Evolutionary conservation across 92 coral and sea anemone genomes (phyloP).

Genomic region (Galaxea fascicularis): DNA sequence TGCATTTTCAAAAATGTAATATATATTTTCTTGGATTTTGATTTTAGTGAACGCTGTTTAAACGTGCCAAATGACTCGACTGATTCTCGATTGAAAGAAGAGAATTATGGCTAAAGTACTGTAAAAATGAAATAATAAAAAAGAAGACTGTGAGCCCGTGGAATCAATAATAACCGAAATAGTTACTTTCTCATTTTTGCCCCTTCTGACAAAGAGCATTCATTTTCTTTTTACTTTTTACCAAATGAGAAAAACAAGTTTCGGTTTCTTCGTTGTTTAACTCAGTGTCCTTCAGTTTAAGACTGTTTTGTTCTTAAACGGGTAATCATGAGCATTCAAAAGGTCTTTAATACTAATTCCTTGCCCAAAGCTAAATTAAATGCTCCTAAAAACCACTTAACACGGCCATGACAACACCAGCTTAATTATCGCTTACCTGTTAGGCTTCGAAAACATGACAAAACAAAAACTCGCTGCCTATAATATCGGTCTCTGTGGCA

Average conservation of each 20-base stretch:
- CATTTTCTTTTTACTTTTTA: too few species aligned
- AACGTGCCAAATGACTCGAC: too few species aligned
- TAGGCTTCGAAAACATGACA: conserved; percentile 19
- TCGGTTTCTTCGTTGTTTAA: background rate
- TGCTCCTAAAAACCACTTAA: conserved; percentile 22
- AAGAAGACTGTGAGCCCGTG: too few species aligned
- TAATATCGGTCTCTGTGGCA: background rate
- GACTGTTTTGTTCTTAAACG: background rate
- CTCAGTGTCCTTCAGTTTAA: background rate
- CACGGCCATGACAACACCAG: background rate
- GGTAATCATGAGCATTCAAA: conserved; percentile 20
- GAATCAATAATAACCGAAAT: too few species aligned
- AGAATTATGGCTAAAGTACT: too few species aligned
- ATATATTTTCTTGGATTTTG: too few species aligned
- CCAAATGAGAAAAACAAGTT: background rate
- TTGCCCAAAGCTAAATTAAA: conserved; percentile 1
- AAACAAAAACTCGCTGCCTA: background rate
- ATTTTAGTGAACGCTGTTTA: too few species aligned
- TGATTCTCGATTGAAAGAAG: too few species aligned
- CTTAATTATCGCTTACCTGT: conserved; percentile 10
- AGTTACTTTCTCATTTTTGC: too few species aligned
- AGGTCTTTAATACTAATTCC: conserved; percentile 7
- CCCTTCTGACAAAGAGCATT: too few species aligned
- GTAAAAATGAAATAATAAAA: too few species aligned
- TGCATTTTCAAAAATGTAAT: too few species aligned